Percentiles rank a stretch among this genome's conserved stretches.
Evolutionary conservation across 1,140 invertebrate genomes (phyloP).

Genomic region (Leptinotarsa texana): DNA sequence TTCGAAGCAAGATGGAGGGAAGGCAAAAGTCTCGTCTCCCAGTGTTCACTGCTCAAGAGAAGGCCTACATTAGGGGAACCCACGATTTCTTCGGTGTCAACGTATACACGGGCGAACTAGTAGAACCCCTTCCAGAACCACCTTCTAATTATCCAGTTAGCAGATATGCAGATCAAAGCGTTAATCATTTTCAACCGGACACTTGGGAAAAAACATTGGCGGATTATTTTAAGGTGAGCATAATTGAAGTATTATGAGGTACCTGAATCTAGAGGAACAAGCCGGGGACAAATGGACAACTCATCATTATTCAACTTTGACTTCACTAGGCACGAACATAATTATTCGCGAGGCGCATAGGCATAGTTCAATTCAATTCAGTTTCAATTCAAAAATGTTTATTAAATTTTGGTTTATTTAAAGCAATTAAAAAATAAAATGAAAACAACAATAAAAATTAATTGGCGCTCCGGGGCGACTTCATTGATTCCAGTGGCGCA

Average conservation of each 20-base stretch:
- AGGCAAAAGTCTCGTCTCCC: slow-evolving; percentile 62
- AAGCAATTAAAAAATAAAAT: too few species aligned
- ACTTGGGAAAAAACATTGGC: neutral
- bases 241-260: neutral
- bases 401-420: too few species aligned
- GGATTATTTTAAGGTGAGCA: neutral
- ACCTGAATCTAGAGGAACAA: too few species aligned
- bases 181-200: neutral
- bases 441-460: too few species aligned
- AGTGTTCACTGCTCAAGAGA: slow-evolving; percentile 61
- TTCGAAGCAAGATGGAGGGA: slow-evolving; percentile 58
- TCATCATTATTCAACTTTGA: too few species aligned
- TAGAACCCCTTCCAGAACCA: slow-evolving; percentile 5
- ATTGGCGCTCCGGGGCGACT: too few species aligned
- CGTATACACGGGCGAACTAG: slow-evolving; percentile 2
- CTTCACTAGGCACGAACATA: too few species aligned
- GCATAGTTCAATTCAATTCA: too few species aligned
- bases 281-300: too few species aligned
- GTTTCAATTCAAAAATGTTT: too few species aligned
- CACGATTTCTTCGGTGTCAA: slow-evolving; percentile 59
- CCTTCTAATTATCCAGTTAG: neutral
- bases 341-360: too few species aligned
- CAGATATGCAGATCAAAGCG: slow-evolving; percentile 23
- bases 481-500: too few species aligned
- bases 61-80: slow-evolving; percentile 51